A percentile compares a stretch with the other conserved stretches of the same genome.
These are phyloP conservation scores for Volucella bombylans DNA, from an alignment of 2,888 invertebrate species.

Conservation along the genomic window DNA sequence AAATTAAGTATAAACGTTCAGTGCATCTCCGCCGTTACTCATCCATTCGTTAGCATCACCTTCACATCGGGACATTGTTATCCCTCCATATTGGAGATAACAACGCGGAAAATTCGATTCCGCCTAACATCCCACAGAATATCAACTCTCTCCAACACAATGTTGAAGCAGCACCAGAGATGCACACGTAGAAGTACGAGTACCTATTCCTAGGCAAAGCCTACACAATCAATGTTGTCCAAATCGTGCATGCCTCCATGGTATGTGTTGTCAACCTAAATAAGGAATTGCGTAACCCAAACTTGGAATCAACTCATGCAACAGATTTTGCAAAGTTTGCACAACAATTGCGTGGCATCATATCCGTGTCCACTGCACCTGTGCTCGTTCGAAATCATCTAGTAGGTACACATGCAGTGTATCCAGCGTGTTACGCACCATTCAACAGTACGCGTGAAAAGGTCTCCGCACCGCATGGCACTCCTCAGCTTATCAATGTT, in stretches of 20 bases:
- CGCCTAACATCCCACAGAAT: constrained; percentile 40
- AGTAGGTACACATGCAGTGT: constrained; percentile 32
- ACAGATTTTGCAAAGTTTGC: constrained; percentile 27
- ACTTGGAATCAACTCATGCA: constrained; percentile 52
- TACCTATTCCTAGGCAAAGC: constrained; percentile 10
- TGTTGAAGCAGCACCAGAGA: constrained; percentile 12
- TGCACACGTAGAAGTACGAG: too few relatives aligned
- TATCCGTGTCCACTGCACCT: constrained; percentile 30
- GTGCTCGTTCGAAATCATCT: constrained; percentile 51
- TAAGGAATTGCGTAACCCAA: constrained; percentile 66
- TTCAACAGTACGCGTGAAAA: constrained; percentile 58
- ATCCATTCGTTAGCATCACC: neutral
- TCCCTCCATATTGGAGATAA: constrained; percentile 51
- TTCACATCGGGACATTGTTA: constrained; percentile 35
- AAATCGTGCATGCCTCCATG: constrained; percentile 54
- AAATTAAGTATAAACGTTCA: constrained; percentile 18
- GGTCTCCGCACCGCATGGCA: constrained; percentile 30
- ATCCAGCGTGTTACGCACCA: constrained; percentile 46
- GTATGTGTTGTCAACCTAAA: constrained; percentile 50
- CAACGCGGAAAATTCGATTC: constrained; percentile 57
- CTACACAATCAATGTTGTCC: constrained; percentile 31
- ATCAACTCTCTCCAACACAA: constrained; percentile 45
- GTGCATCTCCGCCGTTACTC: neutral
- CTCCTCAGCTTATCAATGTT: constrained; percentile 63
- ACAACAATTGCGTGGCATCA: constrained; percentile 29